phyloP scores from a whole-genome alignment of 2,888 invertebrate species.

The Drosophila rellima region DNA sequence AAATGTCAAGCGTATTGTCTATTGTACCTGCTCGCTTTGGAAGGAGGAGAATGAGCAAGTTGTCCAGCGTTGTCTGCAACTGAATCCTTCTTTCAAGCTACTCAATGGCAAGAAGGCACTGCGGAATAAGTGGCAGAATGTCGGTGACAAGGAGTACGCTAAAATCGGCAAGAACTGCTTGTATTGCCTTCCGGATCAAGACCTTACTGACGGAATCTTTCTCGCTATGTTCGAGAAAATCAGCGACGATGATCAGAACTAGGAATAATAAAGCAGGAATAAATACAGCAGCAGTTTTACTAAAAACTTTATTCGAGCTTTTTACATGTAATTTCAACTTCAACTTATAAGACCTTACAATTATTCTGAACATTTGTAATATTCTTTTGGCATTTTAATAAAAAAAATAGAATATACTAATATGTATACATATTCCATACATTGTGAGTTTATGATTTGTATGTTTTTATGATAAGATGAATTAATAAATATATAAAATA shows the following conservation, averaged over 20 bases:
- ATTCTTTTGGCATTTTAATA: constrained; percentile 37
- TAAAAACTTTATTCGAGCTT: constrained; percentile 55
- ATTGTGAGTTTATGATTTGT: constrained; percentile 12
- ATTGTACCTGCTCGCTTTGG: constrained; percentile 97
- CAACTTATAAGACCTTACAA: constrained; percentile 33
- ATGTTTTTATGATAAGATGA: constrained; percentile 29
- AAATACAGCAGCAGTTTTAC: constrained; percentile 1
- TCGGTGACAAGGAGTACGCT: constrained; percentile 89
- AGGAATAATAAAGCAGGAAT: not conserved
- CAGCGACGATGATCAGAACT: constrained; percentile 24
- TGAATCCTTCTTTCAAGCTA: constrained; percentile 88
- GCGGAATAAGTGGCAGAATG: constrained; percentile 89
- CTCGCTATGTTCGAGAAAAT: constrained; percentile 93
- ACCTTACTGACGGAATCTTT: constrained; percentile 97
- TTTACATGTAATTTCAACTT: constrained; percentile 44
- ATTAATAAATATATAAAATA: constrained; percentile 54
- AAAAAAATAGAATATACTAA: constrained; percentile 17
- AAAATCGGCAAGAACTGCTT: constrained; percentile 91
- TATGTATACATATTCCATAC: constrained; percentile 32
- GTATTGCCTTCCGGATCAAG: constrained; percentile 91
- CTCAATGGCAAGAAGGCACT: constrained; percentile 88
- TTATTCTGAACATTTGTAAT: constrained; percentile 30
- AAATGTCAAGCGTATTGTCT: constrained; percentile 93
- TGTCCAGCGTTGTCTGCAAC: constrained; percentile 81
- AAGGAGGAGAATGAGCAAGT: constrained; percentile 97